Conservation (phyloP, 2,888 invertebrate species). For the Andrena bucephala region DNA sequence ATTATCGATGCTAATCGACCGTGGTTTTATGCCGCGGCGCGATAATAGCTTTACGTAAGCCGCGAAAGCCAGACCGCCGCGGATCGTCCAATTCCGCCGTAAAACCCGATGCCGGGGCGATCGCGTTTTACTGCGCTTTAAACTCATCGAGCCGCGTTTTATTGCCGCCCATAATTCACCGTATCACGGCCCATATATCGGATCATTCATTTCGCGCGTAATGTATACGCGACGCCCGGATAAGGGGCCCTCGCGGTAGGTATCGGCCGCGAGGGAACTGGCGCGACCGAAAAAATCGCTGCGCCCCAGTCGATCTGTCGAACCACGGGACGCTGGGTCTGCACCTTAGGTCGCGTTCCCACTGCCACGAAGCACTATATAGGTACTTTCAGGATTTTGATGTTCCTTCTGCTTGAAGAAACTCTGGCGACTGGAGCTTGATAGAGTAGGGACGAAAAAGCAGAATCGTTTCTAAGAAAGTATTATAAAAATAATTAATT, state of each 20-base stretch:
- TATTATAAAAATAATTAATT: no score
- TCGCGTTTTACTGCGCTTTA: slow-evolving; percentile 3
- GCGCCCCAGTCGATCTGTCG: slow-evolving; percentile 53
- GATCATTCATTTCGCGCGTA: slow-evolving; percentile 48
- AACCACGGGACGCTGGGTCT: slow-evolving; percentile 15
- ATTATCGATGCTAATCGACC: slow-evolving; percentile 59
- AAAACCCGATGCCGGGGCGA: background rate
- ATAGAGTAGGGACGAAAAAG: no score
- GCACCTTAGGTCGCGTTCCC: slow-evolving; percentile 8
- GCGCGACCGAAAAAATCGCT: slow-evolving; percentile 50
- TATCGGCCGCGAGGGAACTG: slow-evolving; percentile 37
- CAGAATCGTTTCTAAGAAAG: no score
- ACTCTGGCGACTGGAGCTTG: no score
- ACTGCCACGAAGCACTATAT: background rate
- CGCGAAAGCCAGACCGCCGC: slow-evolving; percentile 9
- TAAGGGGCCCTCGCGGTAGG: slow-evolving; percentile 42
- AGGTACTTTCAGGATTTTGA: background rate
- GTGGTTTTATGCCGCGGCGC: slow-evolving; percentile 11
- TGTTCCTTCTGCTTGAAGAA: no score
- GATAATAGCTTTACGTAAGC: slow-evolving; percentile 55
- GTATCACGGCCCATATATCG: slow-evolving; percentile 20
- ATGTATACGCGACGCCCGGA: slow-evolving; percentile 50
- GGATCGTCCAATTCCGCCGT: background rate
- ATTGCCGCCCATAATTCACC: slow-evolving; percentile 28
- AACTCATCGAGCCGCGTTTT: slow-evolving; percentile 23